Conservation (phyloP, 2,888 invertebrate genomes). For the Serripes groenlandicus region DNA sequence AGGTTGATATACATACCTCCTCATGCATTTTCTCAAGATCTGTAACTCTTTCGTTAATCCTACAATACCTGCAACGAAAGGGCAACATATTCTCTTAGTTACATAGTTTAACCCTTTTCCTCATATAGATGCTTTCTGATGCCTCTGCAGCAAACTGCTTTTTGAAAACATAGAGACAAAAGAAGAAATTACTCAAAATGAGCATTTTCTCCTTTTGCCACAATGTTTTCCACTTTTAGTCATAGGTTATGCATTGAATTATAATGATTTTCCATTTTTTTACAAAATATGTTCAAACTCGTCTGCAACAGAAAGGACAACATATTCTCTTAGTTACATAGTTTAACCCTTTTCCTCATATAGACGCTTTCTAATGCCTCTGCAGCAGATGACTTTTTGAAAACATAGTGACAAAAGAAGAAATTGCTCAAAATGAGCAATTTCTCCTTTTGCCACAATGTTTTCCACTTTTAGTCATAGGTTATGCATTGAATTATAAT, state of each 20-base stretch:
- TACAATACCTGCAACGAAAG: slow-evolving; percentile 83
- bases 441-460: no score
- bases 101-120: background rate
- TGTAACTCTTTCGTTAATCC: slow-evolving; percentile 84
- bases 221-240: background rate
- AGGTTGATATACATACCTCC: slow-evolving; percentile 75
- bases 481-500: no score
- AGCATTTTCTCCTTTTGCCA: background rate
- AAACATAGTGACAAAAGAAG: no score
- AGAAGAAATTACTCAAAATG: background rate
- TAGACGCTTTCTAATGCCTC: no score
- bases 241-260: background rate
- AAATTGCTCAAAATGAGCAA: no score
- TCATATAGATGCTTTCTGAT: background rate
- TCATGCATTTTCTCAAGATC: slow-evolving; percentile 84
- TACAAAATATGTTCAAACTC: no score
- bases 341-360: no score
- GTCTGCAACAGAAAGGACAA: no score
- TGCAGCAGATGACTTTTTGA: no score
- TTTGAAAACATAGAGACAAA: background rate
- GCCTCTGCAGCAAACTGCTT: background rate
- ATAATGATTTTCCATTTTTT: background rate
- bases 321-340: no score
- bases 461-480: no score
- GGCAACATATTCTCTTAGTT: no score